Evolutionary conservation across 1,140 invertebrate species (phyloP), one percentile per base, ranked within the genome.

Genomic region (Euwallacea fornicatus): DNA sequence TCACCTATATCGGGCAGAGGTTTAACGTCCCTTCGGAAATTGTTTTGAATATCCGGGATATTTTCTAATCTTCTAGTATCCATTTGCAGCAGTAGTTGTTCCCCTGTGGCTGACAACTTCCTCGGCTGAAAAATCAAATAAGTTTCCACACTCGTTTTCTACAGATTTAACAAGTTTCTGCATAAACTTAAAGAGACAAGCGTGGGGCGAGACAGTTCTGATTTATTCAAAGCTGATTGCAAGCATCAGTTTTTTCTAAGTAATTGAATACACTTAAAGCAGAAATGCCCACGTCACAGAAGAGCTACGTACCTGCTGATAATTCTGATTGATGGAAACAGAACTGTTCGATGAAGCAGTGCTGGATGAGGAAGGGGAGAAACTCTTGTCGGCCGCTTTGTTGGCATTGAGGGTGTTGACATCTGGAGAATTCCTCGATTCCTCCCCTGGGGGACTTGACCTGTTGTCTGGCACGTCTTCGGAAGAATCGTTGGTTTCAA

Each of bases 331-430:
- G 2, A 68, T 43, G 7, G 83, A 82, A 60, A 83, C 83, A 4
- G 84, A 84, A 56, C 84, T 85, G 7, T 83, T 84, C 2, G 82
- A 81, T 74, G 83, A 85, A 15, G 84, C 82, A 0, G 84, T 83
- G 0, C 84, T 84, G 41, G 85, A 86, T 42, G 85, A 85, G 33
- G 85, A 85, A 9, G 85, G 83, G 16, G 85, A 86, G 73, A 85
- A 86, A 60, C 83, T 85, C 72, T 85, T 85, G 66, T 85, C 82
- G 7, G 69, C 55, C 46, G 33, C 59, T 62, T 73, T 72, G 50
- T 69, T 73, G 21, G 53, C 50, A 15, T 16, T 42, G 4, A 72
- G 54, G 3, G 54, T 67, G 54, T 63, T 73, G 7, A 75, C 65
- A 8, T 66, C 84, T 77, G 74, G 83, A 79, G 42, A 83, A 80